phyloP scores from a whole-genome alignment of 2,797 vertebrate species.

The Babyrousa celebensis region DNA sequence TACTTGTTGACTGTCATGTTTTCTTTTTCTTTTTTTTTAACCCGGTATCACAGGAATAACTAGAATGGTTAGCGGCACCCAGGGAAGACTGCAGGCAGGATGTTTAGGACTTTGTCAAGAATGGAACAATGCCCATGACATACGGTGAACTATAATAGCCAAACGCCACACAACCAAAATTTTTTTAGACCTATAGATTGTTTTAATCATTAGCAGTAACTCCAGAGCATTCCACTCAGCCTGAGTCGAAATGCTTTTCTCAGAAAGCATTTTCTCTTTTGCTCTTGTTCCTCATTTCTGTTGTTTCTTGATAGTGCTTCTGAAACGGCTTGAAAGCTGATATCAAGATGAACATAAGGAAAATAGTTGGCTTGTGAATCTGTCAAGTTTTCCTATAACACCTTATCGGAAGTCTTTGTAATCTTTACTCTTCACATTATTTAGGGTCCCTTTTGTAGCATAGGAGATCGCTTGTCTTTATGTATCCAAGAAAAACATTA shows the following conservation, averaged over 20 bases:
- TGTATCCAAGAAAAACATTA: conserved; percentile 22
- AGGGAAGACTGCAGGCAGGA: conserved; percentile 66
- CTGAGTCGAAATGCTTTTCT: background rate
- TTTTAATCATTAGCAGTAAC: conserved; percentile 38
- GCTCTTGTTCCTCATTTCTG: conserved; percentile 53
- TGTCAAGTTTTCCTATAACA: background rate
- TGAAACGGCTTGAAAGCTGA: background rate
- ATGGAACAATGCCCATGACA: conserved; percentile 51
- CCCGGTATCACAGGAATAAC: background rate
- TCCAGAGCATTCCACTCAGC: background rate
- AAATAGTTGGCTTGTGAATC: conserved; percentile 3
- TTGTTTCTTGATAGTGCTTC: conserved; percentile 56
- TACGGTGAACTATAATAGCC: background rate
- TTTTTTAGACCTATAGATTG: background rate
- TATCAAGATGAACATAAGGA: background rate
- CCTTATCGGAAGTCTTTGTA: background rate
- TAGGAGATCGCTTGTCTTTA: background rate
- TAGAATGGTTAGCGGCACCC: background rate
- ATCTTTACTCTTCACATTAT: conserved; percentile 23
- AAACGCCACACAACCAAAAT: background rate
- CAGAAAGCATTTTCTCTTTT: conserved; percentile 46
- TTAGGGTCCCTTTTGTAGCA: conserved; percentile 5
- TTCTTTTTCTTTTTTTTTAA: background rate
- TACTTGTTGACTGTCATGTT: conserved; percentile 55
- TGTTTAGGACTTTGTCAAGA: conserved; percentile 63